phyloP scores from a whole-genome alignment of 1,140 invertebrate genomes.

The Dysdera silvatica region DNA sequence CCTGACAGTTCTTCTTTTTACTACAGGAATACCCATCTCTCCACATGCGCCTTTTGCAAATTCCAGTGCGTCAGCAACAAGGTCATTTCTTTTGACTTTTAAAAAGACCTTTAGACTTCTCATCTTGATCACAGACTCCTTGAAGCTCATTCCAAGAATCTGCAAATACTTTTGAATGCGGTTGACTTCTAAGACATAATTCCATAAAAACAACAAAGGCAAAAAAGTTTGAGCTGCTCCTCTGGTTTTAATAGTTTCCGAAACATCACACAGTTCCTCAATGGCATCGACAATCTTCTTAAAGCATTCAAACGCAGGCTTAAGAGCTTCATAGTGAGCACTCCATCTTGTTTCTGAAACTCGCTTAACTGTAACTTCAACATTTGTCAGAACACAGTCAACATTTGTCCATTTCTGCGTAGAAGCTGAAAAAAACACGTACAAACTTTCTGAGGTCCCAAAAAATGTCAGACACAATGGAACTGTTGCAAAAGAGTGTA shows the following conservation, averaged over 20 bases:
- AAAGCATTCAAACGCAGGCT: not conserved
- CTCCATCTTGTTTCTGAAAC: constrained; percentile 13
- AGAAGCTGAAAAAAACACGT: not conserved
- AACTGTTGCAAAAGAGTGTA: not conserved
- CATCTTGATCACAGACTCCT: constrained; percentile 5
- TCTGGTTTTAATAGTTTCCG: constrained; percentile 7
- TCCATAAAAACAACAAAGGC: not conserved
- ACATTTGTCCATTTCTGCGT: not conserved
- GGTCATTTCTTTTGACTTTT: not conserved
- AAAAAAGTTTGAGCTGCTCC: constrained; percentile 4
- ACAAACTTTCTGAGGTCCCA: not conserved
- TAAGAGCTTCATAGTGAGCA: not conserved
- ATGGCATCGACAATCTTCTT: not conserved
- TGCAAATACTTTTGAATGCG: not conserved
- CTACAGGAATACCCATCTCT: not conserved
- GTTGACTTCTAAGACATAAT: not conserved
- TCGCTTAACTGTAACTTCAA: constrained; percentile 1
- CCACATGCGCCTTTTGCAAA: constrained; percentile 1
- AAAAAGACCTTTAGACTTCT: not conserved
- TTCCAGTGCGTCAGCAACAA: not conserved
- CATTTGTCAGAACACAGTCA: not conserved
- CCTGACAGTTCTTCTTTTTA: not conserved
- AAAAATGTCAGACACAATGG: not conserved
- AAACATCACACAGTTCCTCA: not conserved
- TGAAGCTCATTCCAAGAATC: not conserved